Conservation (phyloP, 1,140 invertebrate genomes). For the Babylonia areolata region DNA sequence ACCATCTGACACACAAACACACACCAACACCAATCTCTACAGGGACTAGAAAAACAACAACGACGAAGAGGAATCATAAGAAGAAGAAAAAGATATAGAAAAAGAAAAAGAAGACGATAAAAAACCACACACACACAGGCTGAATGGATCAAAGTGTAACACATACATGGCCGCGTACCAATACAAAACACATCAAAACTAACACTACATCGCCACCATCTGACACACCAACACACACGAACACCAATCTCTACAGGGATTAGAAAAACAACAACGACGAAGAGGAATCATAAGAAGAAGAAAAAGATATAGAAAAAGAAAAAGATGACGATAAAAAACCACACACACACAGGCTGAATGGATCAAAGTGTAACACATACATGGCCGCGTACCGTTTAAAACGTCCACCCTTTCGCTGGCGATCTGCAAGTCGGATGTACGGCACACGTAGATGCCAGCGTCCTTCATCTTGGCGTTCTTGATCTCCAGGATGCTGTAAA, state of each 20-base stretch:
- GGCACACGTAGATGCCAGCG: slow-evolving; percentile 60
- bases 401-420: slow-evolving; percentile 60
- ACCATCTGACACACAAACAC: not conserved
- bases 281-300: not conserved
- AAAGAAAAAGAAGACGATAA: slow-evolving; percentile 16
- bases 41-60: too few species aligned
- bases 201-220: too few species aligned
- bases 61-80: too few species aligned
- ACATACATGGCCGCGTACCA: too few species aligned
- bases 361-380: slow-evolving; percentile 41
- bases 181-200: not conserved
- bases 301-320: slow-evolving; percentile 32
- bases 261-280: too few species aligned
- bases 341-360: slow-evolving; percentile 15
- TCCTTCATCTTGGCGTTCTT: slow-evolving; percentile 56
- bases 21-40: not conserved
- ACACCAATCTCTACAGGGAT: too few species aligned
- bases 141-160: too few species aligned
- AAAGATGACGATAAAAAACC: not conserved
- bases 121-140: not conserved
- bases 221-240: not conserved
- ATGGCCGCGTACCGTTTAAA: slow-evolving; percentile 59
- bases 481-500: slow-evolving; percentile 57
- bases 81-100: slow-evolving; percentile 24
- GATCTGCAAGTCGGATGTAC: slow-evolving; percentile 62